Base-by-base conservation (phyloP, 2,113 vertebrate genomes). In the Chrysemys picta region DNA sequence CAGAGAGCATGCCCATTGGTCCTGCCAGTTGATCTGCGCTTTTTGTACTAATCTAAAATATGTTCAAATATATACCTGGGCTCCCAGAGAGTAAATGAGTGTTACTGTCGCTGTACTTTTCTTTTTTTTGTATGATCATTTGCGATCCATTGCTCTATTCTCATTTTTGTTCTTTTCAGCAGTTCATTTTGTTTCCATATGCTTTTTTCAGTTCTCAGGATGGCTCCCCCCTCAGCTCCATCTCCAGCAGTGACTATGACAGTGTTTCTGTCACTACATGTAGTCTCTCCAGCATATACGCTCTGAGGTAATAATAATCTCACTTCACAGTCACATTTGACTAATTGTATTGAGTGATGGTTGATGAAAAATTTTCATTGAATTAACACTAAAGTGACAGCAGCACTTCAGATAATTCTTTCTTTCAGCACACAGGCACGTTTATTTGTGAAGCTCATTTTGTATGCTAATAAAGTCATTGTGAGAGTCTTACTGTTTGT, bases 231-330 rank as follows among this genome's bases (percentile, higher is more conserved):
- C 98, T 98, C 98, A 99, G 98, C 98, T 99, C 99, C 98, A 97
- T 98, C 98, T 99, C 98, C 98, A 99, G 98, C 98, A 99, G 99
- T 99, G 99, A 99, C 98, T 99, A 98, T 98, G 99, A 99, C 93
- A 99, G 98, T 98, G 99, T 99, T 97, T 99, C 99, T 97, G 99
- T 99, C 98, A 99, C 99, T 97, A 99, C 99, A 96, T 99, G 99
- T 99, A 99, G 99, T 98, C 98, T 99, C 96, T 99, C 99, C 90
- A 99, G 99, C 98, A 96, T 98, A 91, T 99, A 98, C 95, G 97
- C 98, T 91, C 98, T 98, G 98, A 99, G 99, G 99, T 99, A 99
- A 99, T 97, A 91, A 25, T 78, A 45, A 93, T 89, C 90, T 92
- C 89, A 22, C 92, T 94, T 95, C 8, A 0, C 95, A 93, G 97